Evolutionary conservation across 2,113 vertebrate species (phyloP), one percentile per base, ranked within the genome.

Genomic region (Thymallus thymallus): DNA sequence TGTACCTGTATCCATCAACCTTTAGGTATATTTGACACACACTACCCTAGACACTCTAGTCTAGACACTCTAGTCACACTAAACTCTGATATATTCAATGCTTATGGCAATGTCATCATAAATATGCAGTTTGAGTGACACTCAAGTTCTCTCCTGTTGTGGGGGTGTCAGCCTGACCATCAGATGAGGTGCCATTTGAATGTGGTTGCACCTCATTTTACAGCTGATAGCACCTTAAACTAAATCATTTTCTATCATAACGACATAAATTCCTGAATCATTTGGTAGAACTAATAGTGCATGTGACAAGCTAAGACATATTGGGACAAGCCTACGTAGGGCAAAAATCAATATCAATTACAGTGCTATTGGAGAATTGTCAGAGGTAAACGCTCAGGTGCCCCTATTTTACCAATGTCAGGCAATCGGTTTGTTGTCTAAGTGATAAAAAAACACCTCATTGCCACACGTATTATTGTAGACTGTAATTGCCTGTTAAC

Each of bases 341-440:
- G 78, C 87, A 72, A 81, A 89, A 89, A 89, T 92, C 90, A 78
- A 91, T 92, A 92, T 91, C 88, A 90, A 90, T 93, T 93, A 93
- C 82, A 86, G 83, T 79, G 76, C 41, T 86, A 92, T 91, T 4
- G 83, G 82, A 90, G 79, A 90, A 80, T 80, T 89, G 89, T 88
- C 88, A 86, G 79, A 84, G 79, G 75, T 82, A 79, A 87, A 91
- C 73, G 71, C 82, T 73, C 82, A 85, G 80, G 80, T 84, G 85
- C 83, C 73, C 78, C 51, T 76, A 70, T 81, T 83, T 69, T 46
- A 80, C 46, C 35, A 13, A 24, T 61, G 23, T 82, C 84, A 85
- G 76, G 78, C 88, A 72, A 75, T 77, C 65, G 9, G 74, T 88
- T 80, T 86, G 80, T 79, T 73, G 76, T 76, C 69, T 63, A 71